Conservation (phyloP, 2,888 invertebrate genomes). For the Malacosoma neustria region DNA sequence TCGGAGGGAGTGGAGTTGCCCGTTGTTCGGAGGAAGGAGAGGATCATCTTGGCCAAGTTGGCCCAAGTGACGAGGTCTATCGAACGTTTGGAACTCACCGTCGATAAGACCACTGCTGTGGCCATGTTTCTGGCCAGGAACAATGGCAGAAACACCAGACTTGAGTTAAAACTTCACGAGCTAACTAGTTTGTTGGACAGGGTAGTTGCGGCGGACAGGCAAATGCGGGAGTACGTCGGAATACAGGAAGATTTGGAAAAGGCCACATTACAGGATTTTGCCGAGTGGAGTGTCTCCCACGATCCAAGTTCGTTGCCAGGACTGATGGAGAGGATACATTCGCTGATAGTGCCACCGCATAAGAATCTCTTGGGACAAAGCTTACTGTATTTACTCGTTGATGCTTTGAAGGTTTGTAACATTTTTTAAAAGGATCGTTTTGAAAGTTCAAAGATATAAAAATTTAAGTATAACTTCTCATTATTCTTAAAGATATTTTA, state of each 20-base stretch:
- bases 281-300: constrained; percentile 80
- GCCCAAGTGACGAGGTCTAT: constrained; percentile 42
- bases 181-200: constrained; percentile 75
- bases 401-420: constrained; percentile 52
- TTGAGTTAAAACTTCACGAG: constrained; percentile 77
- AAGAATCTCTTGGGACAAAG: constrained; percentile 57
- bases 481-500: too few relatives aligned
- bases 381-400: constrained; percentile 45
- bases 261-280: constrained; percentile 81
- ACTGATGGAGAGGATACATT: constrained; percentile 79
- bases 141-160: constrained; percentile 45
- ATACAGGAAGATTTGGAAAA: constrained; percentile 72
- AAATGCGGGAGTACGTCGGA: constrained; percentile 75
- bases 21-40: constrained; percentile 75
- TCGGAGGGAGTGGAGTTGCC: constrained; percentile 75
- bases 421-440: too few relatives aligned
- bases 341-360: constrained; percentile 71
- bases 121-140: constrained; percentile 51
- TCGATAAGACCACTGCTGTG: constrained; percentile 40
- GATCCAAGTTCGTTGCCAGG: constrained; percentile 78
- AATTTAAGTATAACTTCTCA: too few relatives aligned
- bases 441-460: too few relatives aligned
- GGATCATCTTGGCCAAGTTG: constrained; percentile 70
- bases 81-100: constrained; percentile 34
- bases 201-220: constrained; percentile 73